Conservation (phyloP, 2,113 vertebrate species). For the Rhea americana region DNA sequence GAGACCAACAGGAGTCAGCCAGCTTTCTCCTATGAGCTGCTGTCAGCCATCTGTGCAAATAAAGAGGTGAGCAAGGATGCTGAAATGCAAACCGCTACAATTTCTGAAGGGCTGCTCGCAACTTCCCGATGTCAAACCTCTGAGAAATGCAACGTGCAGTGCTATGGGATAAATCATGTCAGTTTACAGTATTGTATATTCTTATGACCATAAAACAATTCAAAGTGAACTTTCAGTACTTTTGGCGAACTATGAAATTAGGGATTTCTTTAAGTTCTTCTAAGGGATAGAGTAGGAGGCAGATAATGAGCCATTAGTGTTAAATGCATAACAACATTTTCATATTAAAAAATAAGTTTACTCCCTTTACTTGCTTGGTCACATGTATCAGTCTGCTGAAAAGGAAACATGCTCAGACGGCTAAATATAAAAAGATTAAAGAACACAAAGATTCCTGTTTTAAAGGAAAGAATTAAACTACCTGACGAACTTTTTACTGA, state of each 20-base stretch:
- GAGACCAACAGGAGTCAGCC: accelerated
- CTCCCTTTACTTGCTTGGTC: not conserved
- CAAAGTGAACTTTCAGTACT: not conserved
- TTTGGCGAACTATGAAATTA: not conserved
- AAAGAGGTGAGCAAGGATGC: accelerated
- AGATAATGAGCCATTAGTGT: not conserved
- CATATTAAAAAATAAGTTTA: not conserved
- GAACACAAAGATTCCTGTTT: not conserved
- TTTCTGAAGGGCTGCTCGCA: accelerated
- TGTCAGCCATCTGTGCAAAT: not conserved
- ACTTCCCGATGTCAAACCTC: accelerated
- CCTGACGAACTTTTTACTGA: accelerated
- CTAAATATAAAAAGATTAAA: not conserved
- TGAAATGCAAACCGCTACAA: not conserved
- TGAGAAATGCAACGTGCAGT: accelerated
- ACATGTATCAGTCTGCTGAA: not conserved
- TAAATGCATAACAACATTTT: not conserved
- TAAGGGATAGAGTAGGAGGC: not conserved
- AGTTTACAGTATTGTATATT: not conserved
- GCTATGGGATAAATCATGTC: too few relatives aligned
- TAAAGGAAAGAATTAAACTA: accelerated
- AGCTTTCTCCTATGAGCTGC: not conserved
- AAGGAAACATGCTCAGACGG: not conserved
- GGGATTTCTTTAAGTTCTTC: constrained; percentile 25
- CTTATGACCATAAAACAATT: too few relatives aligned